Percentiles rank a stretch among this genome's conserved stretches.
Conservation (phyloP, 2,113 vertebrate genomes). For the Argyrosomus japonicus region DNA sequence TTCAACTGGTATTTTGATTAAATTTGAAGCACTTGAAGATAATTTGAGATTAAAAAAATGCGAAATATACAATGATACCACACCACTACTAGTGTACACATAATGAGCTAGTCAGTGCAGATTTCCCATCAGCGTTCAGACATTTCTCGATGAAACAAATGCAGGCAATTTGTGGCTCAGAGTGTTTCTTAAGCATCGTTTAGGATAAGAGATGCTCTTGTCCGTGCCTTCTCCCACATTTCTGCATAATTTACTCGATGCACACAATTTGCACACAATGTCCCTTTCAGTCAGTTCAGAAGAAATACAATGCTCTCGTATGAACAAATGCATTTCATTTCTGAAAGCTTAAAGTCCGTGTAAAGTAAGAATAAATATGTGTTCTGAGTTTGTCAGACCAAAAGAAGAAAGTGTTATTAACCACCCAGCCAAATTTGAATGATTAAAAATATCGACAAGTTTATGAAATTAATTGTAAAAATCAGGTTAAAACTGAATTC, state of each 20-base stretch:
- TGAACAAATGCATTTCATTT: conserved; percentile 1
- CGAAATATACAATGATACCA: background rate
- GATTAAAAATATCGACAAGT: too few relatives aligned
- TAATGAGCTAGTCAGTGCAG: conserved; percentile 33
- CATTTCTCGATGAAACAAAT: conserved; percentile 51
- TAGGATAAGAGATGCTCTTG: conserved; percentile 27
- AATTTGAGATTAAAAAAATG: background rate
- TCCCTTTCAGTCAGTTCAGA: conserved; percentile 5
- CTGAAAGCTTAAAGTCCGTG: background rate
- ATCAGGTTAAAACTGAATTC: too few relatives aligned
- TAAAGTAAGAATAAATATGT: too few relatives aligned
- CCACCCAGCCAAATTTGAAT: too few relatives aligned
- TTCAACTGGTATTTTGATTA: background rate
- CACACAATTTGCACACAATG: conserved; percentile 19
- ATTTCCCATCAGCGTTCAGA: conserved; percentile 49
- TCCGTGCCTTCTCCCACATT: conserved; percentile 23
- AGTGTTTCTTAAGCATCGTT: conserved; percentile 32
- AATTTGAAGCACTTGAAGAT: background rate
- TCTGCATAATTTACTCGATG: conserved; percentile 32
- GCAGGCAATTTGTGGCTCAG: conserved; percentile 38
- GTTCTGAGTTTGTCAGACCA: too few relatives aligned
- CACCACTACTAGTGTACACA: conserved; percentile 10
- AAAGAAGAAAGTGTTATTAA: too few relatives aligned
- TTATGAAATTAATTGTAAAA: too few relatives aligned
- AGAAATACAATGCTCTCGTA: conserved; percentile 4